phyloP scores from a whole-genome alignment of 2,113 vertebrate genomes.

The Istiophorus platypterus region DNA sequence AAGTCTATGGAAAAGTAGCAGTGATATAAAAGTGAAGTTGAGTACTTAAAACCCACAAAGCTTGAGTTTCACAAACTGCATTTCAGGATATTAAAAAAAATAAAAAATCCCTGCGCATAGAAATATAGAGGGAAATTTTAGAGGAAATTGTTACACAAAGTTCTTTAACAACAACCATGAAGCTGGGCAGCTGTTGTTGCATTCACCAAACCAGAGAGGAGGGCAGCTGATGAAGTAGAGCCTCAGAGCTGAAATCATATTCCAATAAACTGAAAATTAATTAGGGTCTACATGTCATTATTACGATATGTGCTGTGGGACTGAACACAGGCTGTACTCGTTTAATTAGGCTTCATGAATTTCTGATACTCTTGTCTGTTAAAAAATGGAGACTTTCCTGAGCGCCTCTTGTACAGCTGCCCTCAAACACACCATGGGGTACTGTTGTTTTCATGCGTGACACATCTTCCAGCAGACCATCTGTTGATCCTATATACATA shows the following conservation, averaged over 20 bases:
- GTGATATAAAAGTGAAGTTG: neutral
- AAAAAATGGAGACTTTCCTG: slow-evolving; percentile 25
- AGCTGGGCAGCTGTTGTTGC: neutral
- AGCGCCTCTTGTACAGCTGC: neutral
- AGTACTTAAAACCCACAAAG: too few species aligned
- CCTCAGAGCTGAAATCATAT: slow-evolving; percentile 21
- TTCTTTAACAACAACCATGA: neutral
- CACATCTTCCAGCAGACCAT: slow-evolving; percentile 34
- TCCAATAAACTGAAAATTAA: slow-evolving; percentile 42
- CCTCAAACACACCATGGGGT: slow-evolving; percentile 13
- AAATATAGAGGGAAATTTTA: too few species aligned
- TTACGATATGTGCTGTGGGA: slow-evolving; percentile 48
- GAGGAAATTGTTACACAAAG: neutral
- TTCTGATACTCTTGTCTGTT: slow-evolving; percentile 54
- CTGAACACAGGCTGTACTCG: slow-evolving; percentile 30
- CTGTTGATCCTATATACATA: slow-evolving; percentile 19
- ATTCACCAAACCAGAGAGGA: neutral
- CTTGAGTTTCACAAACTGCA: neutral
- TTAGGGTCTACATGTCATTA: slow-evolving; percentile 51
- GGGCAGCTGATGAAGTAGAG: slow-evolving; percentile 14
- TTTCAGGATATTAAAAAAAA: neutral
- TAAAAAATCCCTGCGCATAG: too few species aligned
- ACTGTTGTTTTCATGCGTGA: neutral
- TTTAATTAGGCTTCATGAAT: slow-evolving; percentile 66
- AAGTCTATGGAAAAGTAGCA: neutral